Conservation (phyloP, 1,140 invertebrate species). For the Megalopta genalis region DNA sequence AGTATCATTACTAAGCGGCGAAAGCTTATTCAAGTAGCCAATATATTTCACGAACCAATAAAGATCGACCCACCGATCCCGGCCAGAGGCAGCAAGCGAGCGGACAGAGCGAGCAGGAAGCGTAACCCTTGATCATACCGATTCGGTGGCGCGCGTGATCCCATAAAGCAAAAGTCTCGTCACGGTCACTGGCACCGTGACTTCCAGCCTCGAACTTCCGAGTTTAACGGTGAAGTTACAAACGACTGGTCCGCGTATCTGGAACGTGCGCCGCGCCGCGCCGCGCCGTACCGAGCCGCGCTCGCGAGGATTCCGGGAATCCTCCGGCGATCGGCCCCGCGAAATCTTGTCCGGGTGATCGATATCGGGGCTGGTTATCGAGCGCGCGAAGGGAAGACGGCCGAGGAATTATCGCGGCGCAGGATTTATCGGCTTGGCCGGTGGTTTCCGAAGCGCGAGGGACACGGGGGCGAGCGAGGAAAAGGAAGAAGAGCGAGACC, state of each 20-base stretch:
- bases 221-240: conserved; percentile 37
- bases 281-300: not conserved
- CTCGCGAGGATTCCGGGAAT: conserved; percentile 21
- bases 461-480: conserved; percentile 41
- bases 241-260: conserved; percentile 13
- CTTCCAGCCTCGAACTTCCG: conserved; percentile 28
- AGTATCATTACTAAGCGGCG: no score
- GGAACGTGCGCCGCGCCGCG: conserved; percentile 17
- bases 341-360: not conserved
- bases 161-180: conserved; percentile 12
- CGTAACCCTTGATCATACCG: not conserved
- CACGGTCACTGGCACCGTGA: conserved; percentile 32
- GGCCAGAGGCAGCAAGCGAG: no score
- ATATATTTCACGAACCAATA: no score
- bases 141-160: not conserved
- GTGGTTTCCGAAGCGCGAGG: conserved; percentile 51
- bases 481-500: conserved; percentile 37
- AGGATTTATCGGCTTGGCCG: conserved; percentile 60
- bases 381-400: conserved; percentile 31
- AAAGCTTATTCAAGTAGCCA: no score
- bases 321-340: not conserved
- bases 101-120: not conserved
- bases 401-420: conserved; percentile 57
- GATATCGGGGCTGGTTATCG: not conserved
- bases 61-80: no score